These are phyloP conservation scores for Nycticryphes semicollaris DNA, from an alignment of 2,113 vertebrate genomes.

Conservation along the genomic window DNA sequence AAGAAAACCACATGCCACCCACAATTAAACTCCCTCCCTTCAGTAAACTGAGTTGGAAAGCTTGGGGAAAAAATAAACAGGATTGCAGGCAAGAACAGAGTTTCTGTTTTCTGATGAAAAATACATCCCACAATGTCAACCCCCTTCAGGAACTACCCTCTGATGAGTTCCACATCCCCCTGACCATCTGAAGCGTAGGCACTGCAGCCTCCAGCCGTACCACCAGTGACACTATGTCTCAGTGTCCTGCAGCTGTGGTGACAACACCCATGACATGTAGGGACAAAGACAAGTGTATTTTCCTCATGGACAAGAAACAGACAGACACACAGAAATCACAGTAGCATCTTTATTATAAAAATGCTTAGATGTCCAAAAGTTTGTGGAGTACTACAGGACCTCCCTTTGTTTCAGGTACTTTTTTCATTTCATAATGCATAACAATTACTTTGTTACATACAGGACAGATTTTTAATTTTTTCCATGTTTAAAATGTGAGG, in stretches of 20 bases:
- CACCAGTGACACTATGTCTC: not conserved
- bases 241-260: not conserved
- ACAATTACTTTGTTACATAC: not conserved
- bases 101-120: not conserved
- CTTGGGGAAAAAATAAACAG: not conserved
- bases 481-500: not conserved
- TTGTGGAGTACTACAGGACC: not conserved
- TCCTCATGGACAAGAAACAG: not conserved
- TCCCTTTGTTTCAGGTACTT: not conserved
- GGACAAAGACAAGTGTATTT: not conserved
- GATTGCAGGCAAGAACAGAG: not conserved
- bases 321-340: not conserved
- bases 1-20: not conserved
- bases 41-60: not conserved
- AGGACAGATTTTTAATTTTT: not conserved
- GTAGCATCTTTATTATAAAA: conserved; percentile 46
- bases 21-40: not conserved
- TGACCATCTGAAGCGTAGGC: not conserved
- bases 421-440: not conserved
- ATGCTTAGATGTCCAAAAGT: not conserved
- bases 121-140: not conserved
- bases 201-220: not conserved
- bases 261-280: not conserved
- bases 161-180: not conserved
- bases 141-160: not conserved